These are phyloP conservation scores for Crotalus horridus DNA, from an alignment of 2,113 vertebrate species.

Conservation along the genomic window DNA sequence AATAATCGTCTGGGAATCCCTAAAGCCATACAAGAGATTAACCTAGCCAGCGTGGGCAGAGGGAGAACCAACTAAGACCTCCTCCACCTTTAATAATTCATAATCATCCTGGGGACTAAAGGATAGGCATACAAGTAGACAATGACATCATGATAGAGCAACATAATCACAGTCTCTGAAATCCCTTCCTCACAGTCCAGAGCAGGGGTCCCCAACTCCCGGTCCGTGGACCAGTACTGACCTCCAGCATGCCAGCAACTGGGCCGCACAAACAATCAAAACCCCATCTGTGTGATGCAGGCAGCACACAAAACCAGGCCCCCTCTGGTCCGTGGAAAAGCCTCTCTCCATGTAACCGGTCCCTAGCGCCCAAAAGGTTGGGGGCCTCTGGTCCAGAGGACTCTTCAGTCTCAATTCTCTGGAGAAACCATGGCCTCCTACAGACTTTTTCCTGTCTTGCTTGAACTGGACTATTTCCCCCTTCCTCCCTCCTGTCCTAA, in stretches of 20 bases:
- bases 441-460: fast-evolving
- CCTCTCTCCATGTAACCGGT: no score
- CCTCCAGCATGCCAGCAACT: no score
- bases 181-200: neutral
- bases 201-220: no score
- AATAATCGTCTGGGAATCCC: neutral
- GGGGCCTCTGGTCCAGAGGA: no score
- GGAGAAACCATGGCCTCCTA: neutral
- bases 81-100: no score
- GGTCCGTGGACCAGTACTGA: no score
- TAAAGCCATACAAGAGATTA: neutral
- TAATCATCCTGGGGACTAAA: no score
- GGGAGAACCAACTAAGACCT: neutral
- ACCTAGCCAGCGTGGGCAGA: neutral
- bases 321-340: no score
- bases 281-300: no score
- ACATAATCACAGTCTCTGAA: neutral
- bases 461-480: neutral
- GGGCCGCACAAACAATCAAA: no score
- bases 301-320: no score
- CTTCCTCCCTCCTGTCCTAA: neutral
- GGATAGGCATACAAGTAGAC: neutral
- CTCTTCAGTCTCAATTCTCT: neutral
- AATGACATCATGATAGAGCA: neutral
- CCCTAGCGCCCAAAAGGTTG: no score